Percentiles rank a stretch among this genome's conserved stretches.
phyloP scores from a whole-genome alignment of 2,888 invertebrate species.

The Pyrgus malvae region DNA sequence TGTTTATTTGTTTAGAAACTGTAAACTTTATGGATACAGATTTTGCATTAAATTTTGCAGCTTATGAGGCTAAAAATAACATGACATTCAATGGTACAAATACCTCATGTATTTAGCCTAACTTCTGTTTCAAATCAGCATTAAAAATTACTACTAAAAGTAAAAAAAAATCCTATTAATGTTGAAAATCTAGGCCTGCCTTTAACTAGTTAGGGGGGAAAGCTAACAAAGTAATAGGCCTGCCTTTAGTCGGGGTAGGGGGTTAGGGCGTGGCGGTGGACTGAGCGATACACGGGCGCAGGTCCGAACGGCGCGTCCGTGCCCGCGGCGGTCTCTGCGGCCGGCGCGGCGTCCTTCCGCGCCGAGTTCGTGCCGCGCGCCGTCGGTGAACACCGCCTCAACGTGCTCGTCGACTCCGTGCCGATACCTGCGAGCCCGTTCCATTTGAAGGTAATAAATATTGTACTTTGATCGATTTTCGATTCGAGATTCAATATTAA shows the following conservation, averaged over 20 bases:
- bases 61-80: too few relatives aligned
- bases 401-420: conserved; percentile 90
- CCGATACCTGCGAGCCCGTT: conserved; percentile 96
- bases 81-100: too few relatives aligned
- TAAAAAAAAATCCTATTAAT: too few relatives aligned
- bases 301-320: conserved; percentile 96
- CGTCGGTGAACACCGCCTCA: conserved; percentile 95
- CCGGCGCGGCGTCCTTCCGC: conserved; percentile 90
- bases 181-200: too few relatives aligned
- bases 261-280: conserved; percentile 71
- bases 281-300: conserved; percentile 74
- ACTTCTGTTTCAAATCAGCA: too few relatives aligned
- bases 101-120: too few relatives aligned
- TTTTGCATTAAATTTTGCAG: too few relatives aligned
- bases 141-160: too few relatives aligned
- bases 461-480: background rate
- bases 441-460: conserved; percentile 86
- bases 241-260: conserved; percentile 32
- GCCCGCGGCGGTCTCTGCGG: conserved; percentile 93
- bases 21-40: too few relatives aligned
- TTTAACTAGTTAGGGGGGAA: too few relatives aligned
- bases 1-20: too few relatives aligned
- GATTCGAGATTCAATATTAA: background rate
- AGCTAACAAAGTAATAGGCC: background rate
- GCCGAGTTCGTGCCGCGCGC: conserved; percentile 96